Evolutionary conservation across 2,113 vertebrate genomes (phyloP), one percentile per base, ranked within the genome.

Genomic region (Nothocercus julius): DNA sequence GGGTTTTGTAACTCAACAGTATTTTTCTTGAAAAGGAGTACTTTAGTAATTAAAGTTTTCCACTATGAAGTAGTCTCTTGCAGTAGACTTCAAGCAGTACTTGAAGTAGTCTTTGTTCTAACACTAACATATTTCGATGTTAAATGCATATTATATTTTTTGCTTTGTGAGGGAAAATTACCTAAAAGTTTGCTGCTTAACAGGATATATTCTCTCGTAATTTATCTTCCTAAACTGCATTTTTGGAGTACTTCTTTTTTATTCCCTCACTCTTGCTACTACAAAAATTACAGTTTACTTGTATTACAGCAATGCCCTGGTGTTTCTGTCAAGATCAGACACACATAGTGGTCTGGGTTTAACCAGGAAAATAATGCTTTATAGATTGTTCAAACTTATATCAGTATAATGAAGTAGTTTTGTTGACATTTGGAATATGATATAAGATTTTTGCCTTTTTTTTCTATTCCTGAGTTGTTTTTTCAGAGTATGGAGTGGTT

Each of bases 391-490:
- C 28, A 36, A 77, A 49, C 58, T 36, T 24, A 12, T 74, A 8
- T 10, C 34, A 54, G 3, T 42, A 22, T 61, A 20, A 61, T 34
- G 4, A 62, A 81, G 82, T 66, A 45, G 19, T 78, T 93, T 81
- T 84, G 19, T 69, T 76, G 62, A 17, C 2, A 2, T 80, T 32
- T 24, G 69, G 51, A 82, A 25, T 54, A 22, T 47, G 3, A 10
- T 68, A 8, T 7, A 8, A 13, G 7, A 5, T 4, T 1, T 44
- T 6, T 36, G 36, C 36, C 36, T 4, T 1, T 1, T 21, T 72
- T 45, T 91, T 56, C n/a, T 77, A 0, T 89, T 85, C 11, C 51
- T 89, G 61, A 38, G 30, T 24, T 56, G 20, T n/a, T 12, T n/a
- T 42, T 69, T 56, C 49, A 21, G 62, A 47, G 4, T 82, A 47